Evolutionary conservation across 1,140 invertebrate species (phyloP).

Genomic region (Arctopsyche grandis): DNA sequence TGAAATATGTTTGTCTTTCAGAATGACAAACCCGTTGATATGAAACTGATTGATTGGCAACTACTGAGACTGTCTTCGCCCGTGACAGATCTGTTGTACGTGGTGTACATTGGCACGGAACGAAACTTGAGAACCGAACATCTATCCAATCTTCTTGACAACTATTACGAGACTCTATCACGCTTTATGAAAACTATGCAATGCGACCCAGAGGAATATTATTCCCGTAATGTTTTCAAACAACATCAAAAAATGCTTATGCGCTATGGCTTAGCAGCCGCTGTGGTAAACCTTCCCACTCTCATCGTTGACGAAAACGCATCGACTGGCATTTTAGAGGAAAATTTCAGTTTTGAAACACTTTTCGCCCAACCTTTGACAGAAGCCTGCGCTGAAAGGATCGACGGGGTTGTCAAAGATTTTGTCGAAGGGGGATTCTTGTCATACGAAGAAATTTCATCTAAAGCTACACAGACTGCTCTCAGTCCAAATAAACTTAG

Average conservation of each 20-base stretch:
- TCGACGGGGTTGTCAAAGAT: neutral
- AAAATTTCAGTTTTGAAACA: neutral
- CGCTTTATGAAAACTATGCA: slow-evolving; percentile 30
- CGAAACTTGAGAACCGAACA: slow-evolving; percentile 30
- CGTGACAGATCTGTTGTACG: slow-evolving; percentile 38
- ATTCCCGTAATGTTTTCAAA: slow-evolving; percentile 30
- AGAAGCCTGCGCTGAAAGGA: neutral
- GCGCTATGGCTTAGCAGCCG: slow-evolving; percentile 36
- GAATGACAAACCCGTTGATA: slow-evolving; percentile 40
- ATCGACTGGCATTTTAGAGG: neutral
- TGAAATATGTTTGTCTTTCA: slow-evolving; percentile 32
- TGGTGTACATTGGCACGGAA: slow-evolving; percentile 45
- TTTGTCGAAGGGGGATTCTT: neutral
- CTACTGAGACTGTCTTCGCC: slow-evolving; percentile 34
- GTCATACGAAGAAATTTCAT: neutral
- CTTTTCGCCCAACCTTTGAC: neutral
- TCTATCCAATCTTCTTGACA: slow-evolving; percentile 33
- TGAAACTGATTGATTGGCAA: slow-evolving; percentile 50
- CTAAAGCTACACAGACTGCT: neutral
- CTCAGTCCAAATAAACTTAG: neutral
- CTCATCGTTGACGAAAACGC: slow-evolving; percentile 12
- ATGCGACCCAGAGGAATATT: slow-evolving; percentile 37
- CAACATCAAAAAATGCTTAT: slow-evolving; percentile 38
- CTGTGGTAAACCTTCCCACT: slow-evolving; percentile 27
- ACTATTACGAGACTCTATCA: slow-evolving; percentile 44